Evolutionary conservation across 1,140 invertebrate species (phyloP), one percentile per base, ranked within the genome.

Genomic region (Frieseomelitta varia): DNA sequence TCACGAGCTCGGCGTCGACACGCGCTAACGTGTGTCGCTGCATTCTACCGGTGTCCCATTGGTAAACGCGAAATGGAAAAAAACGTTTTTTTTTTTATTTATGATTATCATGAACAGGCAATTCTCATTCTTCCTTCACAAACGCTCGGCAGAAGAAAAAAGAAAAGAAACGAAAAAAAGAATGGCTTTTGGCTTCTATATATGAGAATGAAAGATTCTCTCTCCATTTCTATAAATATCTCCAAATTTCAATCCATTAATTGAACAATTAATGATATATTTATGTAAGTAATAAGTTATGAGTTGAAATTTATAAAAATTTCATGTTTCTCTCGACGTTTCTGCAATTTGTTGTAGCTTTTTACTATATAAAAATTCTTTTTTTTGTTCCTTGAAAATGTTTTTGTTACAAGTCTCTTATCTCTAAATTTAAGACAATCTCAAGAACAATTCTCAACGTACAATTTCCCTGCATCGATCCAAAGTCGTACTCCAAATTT

Each of bases 11-110:
- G 81, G 19, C 81, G 65, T 58, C 65, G 81, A 83, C 81, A 83
- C 81, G 81, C 75, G 81, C 81, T 78, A 83, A 83, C 81, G 81
- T 78, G 81, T 53, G 74, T 83, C 81, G 21, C 11, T 78, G 81
- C 81, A 83, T 83, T 83, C 53, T 58, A 58, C 34, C 55, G 15
- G 56, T 55, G 24, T 61, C 61, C 11, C 39, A 21, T 53, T 14
- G 51, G 39, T 17, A 19, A 67, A 58, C 61, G 55, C 51, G 24
- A 84, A 80, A 72, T 47, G 24, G 77, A 73, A 73, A 58, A 80
- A 39, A 80, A 39, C 58, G 67, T 58, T 39, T 67, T 47, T 30
- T 30, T 30, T 30, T 30, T 47, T 53, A 56, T 67, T 81, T 71
- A 67, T 21, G 19, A 67, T 65, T 34, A 51, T 30, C 79, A 30